phyloP scores from a whole-genome alignment of 2,113 vertebrate genomes.

The Bothrops jararaca region DNA sequence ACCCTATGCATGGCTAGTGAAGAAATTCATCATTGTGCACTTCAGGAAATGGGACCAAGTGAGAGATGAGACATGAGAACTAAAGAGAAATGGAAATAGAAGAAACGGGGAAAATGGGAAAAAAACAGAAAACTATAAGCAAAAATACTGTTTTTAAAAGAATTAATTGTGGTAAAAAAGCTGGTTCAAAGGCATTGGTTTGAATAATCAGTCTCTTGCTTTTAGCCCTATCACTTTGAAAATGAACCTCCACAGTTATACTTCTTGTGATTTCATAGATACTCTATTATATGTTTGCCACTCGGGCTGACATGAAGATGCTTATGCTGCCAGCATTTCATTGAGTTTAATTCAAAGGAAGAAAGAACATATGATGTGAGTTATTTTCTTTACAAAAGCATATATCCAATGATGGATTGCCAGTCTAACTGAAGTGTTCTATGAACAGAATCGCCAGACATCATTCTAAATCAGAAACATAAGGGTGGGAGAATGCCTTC shows the following conservation, averaged over 20 bases:
- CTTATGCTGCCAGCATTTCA: neutral
- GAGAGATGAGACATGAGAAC: neutral
- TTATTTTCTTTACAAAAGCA: constrained; percentile 18
- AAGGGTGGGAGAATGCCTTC: constrained; percentile 9
- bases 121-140: neutral
- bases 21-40: neutral
- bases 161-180: neutral
- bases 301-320: neutral
- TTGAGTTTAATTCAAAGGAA: constrained; percentile 10
- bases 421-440: neutral
- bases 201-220: neutral
- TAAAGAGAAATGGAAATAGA: neutral
- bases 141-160: neutral
- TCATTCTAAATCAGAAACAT: constrained; percentile 28
- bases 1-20: neutral
- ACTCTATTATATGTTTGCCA: neutral
- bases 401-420: neutral
- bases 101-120: neutral
- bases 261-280: neutral
- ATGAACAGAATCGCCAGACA: neutral
- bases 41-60: neutral
- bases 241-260: neutral
- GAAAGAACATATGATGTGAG: neutral
- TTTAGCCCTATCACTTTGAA: neutral
- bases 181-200: neutral